phyloP scores from a whole-genome alignment of 1,140 invertebrate genomes.

The Atta colombica region DNA sequence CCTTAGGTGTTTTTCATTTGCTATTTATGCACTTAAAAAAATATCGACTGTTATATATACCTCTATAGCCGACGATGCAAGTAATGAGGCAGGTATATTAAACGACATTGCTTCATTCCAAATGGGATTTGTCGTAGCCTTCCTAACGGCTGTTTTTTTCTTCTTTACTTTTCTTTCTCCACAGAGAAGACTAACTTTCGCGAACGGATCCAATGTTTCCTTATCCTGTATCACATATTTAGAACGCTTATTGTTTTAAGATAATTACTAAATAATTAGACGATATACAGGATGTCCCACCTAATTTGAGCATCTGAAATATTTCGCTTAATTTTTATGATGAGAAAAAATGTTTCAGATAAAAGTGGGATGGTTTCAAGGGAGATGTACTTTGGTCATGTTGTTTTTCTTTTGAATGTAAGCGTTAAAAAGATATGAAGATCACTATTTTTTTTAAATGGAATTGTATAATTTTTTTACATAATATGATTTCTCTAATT shows the following conservation, averaged over 20 bases:
- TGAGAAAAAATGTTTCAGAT: too few species aligned
- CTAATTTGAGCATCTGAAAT: too few species aligned
- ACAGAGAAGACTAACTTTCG: conserved; percentile 95
- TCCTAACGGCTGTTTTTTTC: conserved; percentile 95
- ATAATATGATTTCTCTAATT: too few species aligned
- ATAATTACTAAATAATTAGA: conserved; percentile 3
- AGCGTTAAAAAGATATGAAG: too few species aligned
- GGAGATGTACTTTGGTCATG: too few species aligned
- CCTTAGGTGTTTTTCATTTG: background rate
- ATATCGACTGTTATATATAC: conserved; percentile 83
- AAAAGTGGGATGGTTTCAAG: too few species aligned
- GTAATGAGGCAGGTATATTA: conserved; percentile 91
- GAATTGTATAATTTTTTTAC: too few species aligned
- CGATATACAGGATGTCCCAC: too few species aligned
- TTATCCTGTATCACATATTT: conserved; percentile 75
- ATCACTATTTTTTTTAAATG: too few species aligned
- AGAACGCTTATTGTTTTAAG: background rate
- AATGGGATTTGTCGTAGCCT: conserved; percentile 95
- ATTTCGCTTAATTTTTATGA: too few species aligned
- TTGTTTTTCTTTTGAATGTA: too few species aligned
- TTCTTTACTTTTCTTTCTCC: conserved; percentile 96
- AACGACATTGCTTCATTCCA: conserved; percentile 98
- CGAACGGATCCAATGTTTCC: conserved; percentile 92
- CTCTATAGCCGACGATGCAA: conserved; percentile 92
- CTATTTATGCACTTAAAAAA: background rate